These are phyloP conservation scores for Siniperca undulata DNA, from an alignment of 2,797 vertebrate genomes.

Conservation along the genomic window DNA sequence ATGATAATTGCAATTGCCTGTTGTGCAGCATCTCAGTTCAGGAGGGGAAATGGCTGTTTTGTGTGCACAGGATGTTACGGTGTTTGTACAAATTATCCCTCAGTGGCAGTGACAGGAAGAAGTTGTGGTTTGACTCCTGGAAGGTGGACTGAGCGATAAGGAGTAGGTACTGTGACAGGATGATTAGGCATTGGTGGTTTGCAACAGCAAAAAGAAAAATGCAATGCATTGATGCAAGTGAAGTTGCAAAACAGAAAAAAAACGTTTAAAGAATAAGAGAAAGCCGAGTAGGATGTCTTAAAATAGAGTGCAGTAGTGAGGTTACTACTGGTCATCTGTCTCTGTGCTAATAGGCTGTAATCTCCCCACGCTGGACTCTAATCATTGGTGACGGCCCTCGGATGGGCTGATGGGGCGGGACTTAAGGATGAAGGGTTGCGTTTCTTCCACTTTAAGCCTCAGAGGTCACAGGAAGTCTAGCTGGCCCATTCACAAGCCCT, in stretches of 20 bases:
- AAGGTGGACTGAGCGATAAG: conserved; percentile 7
- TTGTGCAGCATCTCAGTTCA: conserved; percentile 1
- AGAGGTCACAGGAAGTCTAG: conserved; percentile 64
- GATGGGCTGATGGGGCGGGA: conserved; percentile 78
- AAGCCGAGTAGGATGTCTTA: conserved; percentile 49
- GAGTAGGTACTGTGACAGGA: neutral
- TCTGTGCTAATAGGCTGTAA: conserved; percentile 83
- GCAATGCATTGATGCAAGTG: neutral
- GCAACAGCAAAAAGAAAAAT: neutral
- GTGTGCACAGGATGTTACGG: neutral
- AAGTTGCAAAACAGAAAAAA: neutral
- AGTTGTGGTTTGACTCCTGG: conserved; percentile 30
- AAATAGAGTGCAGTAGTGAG: conserved; percentile 64
- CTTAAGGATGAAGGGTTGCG: conserved; percentile 49
- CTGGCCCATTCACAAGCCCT: conserved; percentile 48
- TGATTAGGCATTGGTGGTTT: neutral
- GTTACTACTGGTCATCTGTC: conserved; percentile 76
- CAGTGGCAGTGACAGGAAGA: conserved; percentile 24
- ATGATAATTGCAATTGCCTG: neutral
- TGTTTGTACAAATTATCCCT: neutral
- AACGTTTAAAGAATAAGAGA: conserved; percentile 5
- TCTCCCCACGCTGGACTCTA: conserved; percentile 73
- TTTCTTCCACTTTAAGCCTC: conserved; percentile 68
- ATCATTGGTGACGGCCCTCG: conserved; percentile 78
- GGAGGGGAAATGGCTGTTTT: neutral